A percentile compares a stretch with the other conserved stretches of the same genome.
phyloP scores from a whole-genome alignment of 2,888 invertebrate species.

The Drosophila bunnanda region DNA sequence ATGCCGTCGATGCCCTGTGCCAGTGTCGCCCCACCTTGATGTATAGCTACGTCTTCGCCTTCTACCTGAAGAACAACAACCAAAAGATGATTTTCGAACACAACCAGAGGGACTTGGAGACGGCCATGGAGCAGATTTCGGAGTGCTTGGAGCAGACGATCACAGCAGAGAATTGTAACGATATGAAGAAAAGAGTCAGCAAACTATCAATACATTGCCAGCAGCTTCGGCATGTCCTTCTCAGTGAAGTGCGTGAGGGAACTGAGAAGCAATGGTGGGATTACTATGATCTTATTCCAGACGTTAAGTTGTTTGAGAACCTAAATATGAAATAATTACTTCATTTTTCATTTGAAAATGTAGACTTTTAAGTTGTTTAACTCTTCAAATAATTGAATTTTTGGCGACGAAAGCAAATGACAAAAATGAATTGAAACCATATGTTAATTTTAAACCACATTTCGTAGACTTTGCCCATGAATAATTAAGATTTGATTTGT shows the following conservation, averaged over 20 bases:
- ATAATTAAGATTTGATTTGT: too few relatives aligned
- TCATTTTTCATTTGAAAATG: neutral
- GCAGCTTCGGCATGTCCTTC: constrained; percentile 95
- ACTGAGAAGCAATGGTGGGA: constrained; percentile 99
- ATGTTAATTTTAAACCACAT: too few relatives aligned
- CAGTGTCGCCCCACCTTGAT: constrained; percentile 98
- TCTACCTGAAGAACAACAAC: constrained; percentile 98
- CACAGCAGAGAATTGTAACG: constrained; percentile 97
- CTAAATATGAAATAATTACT: neutral
- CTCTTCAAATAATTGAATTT: neutral
- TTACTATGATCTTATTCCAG: constrained; percentile 84
- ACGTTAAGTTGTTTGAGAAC: neutral
- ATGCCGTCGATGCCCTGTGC: constrained; percentile 98
- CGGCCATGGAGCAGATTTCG: constrained; percentile 97
- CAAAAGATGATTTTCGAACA: constrained; percentile 99
- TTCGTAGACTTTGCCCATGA: too few relatives aligned
- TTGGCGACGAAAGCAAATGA: neutral
- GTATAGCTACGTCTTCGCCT: constrained; percentile 99
- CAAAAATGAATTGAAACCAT: neutral
- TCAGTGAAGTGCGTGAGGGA: constrained; percentile 99
- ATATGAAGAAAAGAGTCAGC: constrained; percentile 99
- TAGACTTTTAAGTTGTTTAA: neutral
- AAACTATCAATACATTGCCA: constrained; percentile 97
- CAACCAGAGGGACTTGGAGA: constrained; percentile 98
- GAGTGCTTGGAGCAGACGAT: constrained; percentile 99